Base-by-base conservation (phyloP, 2,113 vertebrate species). In the Gambusia holbrooki region DNA sequence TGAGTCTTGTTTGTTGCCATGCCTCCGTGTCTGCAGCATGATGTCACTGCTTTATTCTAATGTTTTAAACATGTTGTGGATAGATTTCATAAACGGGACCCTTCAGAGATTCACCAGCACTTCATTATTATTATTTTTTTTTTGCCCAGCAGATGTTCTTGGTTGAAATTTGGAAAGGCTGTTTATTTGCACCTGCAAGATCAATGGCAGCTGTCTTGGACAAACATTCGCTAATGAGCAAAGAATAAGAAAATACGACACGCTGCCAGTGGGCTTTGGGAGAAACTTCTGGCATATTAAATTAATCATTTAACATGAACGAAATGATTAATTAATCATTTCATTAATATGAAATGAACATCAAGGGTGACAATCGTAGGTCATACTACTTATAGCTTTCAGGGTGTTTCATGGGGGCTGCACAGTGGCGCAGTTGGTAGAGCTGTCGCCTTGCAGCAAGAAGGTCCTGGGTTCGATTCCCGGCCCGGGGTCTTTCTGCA, bases 131-230 rank as follows among this genome's bases (percentile, higher is more conserved):
- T 5, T 32, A 32, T 32, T 11, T 37, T 11, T 37, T 3, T 19
- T 42, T 65, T 17, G 33, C 71, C 5, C 25, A 8, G 7, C 79
- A 75, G 51, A 82, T 76, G 66, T 82, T 81, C 62, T 1, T 74
- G 45, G 19, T 13, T 69, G 22, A 14, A 33, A 37, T 69, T 48
- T 77, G 25, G 48, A 72, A 37, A 67, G 15, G 29, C 11, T 25
- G 40, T 62, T 69, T 28, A 45, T 42, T 27, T 62, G 30, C 60
- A 51, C 3, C 74, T 17, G 58, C 28, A 25, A 42, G 62, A 35
- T 17, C 66, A 19, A 3, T 48, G 25, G 27, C 1, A 19, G 35
- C 1, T 7, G 25, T 68, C 19, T 30, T 69, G 42, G 22, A 7
- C 6, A 51, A 48, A 35, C 10, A 69, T 54, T 28, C 63, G 25